Percentiles rank a stretch among this genome's conserved stretches.
These are phyloP conservation scores for Drosophila tropicalis DNA, from an alignment of 1,140 invertebrate genomes.

Conservation along the genomic window DNA sequence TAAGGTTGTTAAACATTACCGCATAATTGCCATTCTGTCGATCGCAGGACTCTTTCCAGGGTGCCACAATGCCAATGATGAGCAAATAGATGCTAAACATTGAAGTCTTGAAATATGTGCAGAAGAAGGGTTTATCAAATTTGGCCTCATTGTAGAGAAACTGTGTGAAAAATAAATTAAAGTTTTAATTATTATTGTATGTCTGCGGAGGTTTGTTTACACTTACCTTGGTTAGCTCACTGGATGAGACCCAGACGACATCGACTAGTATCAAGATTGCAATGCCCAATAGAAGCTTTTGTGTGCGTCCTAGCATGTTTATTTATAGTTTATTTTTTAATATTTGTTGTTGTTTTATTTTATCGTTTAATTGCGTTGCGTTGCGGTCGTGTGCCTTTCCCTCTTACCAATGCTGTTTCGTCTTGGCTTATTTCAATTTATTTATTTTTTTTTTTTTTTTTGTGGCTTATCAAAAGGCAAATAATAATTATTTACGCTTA, in stretches of 20 bases:
- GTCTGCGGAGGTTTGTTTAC: too few relatives aligned
- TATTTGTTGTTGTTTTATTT: not conserved
- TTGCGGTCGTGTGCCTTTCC: not conserved
- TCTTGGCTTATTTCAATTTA: constrained; percentile 22
- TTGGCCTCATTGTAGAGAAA: constrained; percentile 92
- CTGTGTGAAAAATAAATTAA: constrained; percentile 84
- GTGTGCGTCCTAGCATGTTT: constrained; percentile 84
- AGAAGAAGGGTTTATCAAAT: constrained; percentile 95
- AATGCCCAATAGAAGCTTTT: constrained; percentile 90
- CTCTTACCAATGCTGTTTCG: constrained; percentile 11
- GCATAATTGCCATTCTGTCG: constrained; percentile 87
- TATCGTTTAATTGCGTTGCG: not conserved
- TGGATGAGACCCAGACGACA: constrained; percentile 94
- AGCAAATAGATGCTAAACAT: constrained; percentile 94
- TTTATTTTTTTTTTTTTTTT: not conserved
- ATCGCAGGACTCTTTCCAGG: constrained; percentile 91
- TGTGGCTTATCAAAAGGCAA: constrained; percentile 32
- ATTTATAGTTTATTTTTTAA: constrained; percentile 4
- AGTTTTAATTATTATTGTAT: not conserved
- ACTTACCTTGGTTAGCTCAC: constrained; percentile 92
- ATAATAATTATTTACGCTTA: constrained; percentile 65
- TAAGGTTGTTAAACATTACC: constrained; percentile 83
- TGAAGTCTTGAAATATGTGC: constrained; percentile 93
- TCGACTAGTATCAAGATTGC: constrained; percentile 92
- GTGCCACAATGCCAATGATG: constrained; percentile 91